Conservation (phyloP, 1,140 invertebrate genomes). For the Orius insidiosus region DNA sequence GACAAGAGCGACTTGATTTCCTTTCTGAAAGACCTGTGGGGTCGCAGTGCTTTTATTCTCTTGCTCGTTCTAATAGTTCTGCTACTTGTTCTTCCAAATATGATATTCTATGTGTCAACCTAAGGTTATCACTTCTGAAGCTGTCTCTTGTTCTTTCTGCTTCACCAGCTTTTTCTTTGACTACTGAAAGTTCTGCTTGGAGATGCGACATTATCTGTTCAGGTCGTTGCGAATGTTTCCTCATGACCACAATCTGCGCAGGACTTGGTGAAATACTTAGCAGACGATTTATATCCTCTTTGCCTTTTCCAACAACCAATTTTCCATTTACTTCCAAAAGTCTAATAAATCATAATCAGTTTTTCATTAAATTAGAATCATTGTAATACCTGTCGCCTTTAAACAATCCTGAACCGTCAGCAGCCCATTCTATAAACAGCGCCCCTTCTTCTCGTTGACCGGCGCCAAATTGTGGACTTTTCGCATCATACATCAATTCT, state of each 20-base stretch:
- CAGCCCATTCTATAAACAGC: conserved; percentile 54
- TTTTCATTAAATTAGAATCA: not conserved
- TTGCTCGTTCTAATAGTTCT: conserved; percentile 32
- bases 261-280: conserved; percentile 26
- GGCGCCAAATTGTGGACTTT: conserved; percentile 42
- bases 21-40: conserved; percentile 44
- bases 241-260: conserved; percentile 36
- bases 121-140: conserved; percentile 54
- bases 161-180: conserved; percentile 38
- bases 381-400: conserved; percentile 52
- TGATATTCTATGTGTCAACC: conserved; percentile 66
- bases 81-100: conserved; percentile 76
- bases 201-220: conserved; percentile 26
- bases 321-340: conserved; percentile 73
- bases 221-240: conserved; percentile 25
- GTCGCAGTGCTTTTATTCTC: conserved; percentile 24
- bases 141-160: conserved; percentile 40
- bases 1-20: conserved; percentile 34
- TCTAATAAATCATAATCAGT: conserved; percentile 29
- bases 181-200: conserved; percentile 32
- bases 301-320: conserved; percentile 43
- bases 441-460: conserved; percentile 39
- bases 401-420: conserved; percentile 49
- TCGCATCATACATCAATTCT: conserved; percentile 43
- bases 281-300: conserved; percentile 48